phyloP scores from a whole-genome alignment of 2,888 invertebrate genomes.

The Nephrocerus scutellatus region DNA sequence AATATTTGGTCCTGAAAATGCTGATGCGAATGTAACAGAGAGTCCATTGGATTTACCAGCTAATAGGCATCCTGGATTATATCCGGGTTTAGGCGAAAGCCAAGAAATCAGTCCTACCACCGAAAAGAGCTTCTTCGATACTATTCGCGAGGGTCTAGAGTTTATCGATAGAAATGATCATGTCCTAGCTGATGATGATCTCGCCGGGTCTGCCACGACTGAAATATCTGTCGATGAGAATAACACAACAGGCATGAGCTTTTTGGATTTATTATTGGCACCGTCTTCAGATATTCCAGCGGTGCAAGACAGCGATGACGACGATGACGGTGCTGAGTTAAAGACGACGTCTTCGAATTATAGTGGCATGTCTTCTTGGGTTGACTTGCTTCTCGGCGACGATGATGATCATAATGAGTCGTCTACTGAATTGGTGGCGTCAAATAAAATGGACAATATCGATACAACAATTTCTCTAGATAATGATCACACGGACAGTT shows the following conservation, averaged over 20 bases:
- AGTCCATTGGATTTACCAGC: slow-evolving; percentile 34
- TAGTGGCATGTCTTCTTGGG: slow-evolving; percentile 32
- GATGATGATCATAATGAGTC: slow-evolving; percentile 30
- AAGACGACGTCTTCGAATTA: slow-evolving; percentile 20
- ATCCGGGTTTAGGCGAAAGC: slow-evolving; percentile 13
- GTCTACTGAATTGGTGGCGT: neutral
- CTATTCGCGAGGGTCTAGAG: slow-evolving; percentile 41
- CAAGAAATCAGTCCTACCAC: slow-evolving; percentile 22
- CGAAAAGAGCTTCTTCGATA: slow-evolving; percentile 42
- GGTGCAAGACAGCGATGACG: slow-evolving; percentile 13
- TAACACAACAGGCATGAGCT: slow-evolving; percentile 33
- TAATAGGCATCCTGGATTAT: slow-evolving; percentile 33
- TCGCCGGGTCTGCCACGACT: neutral
- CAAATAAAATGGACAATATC: too few species aligned
- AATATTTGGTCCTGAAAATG: slow-evolving; percentile 40
- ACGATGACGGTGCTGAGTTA: slow-evolving; percentile 20
- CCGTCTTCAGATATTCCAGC: slow-evolving; percentile 8
- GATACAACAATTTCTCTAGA: slow-evolving; percentile 21
- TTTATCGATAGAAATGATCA: slow-evolving; percentile 41
- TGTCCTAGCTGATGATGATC: slow-evolving; percentile 34
- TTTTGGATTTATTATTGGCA: slow-evolving; percentile 35
- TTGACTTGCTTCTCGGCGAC: slow-evolving; percentile 35
- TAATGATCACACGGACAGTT: slow-evolving; percentile 1
- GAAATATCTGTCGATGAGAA: slow-evolving; percentile 6
- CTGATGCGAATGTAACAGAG: slow-evolving; percentile 21